Percentiles rank a stretch among this genome's conserved stretches.
Conservation (phyloP, 2,888 invertebrate species). For the Polydrusus cervinus region DNA sequence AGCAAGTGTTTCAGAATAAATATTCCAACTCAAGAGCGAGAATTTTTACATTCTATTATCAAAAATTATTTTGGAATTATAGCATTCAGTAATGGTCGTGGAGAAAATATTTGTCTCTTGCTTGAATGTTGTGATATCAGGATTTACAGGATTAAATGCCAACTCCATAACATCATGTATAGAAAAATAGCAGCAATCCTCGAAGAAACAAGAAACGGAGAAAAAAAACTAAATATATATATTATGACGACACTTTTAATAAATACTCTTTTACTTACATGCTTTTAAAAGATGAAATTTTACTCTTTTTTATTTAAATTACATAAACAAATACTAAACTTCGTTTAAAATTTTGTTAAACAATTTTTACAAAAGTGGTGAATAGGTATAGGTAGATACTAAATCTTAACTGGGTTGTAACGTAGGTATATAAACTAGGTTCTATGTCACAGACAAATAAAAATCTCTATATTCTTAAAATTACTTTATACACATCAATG, state of each 20-base stretch:
- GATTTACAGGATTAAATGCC: too few species aligned
- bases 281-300: slow-evolving; percentile 17
- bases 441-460: slow-evolving; percentile 32
- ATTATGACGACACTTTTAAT: slow-evolving; percentile 32
- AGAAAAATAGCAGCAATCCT: too few species aligned
- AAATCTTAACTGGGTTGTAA: not conserved
- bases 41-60: too few species aligned
- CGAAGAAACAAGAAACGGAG: not conserved
- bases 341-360: slow-evolving; percentile 2
- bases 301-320: slow-evolving; percentile 6
- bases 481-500: slow-evolving; percentile 14
- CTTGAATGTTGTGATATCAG: too few species aligned
- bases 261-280: slow-evolving; percentile 25
- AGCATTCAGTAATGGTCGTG: too few species aligned
- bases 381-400: not conserved
- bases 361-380: slow-evolving; percentile 16
- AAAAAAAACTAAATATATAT: not conserved
- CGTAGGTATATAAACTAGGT: slow-evolving; percentile 1
- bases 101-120: too few species aligned
- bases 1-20: too few species aligned
- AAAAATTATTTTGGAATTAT: too few species aligned
- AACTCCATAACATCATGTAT: too few species aligned
- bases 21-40: too few species aligned
- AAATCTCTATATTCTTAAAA: slow-evolving; percentile 31
- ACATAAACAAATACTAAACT: not conserved